Evolutionary conservation across 2,888 invertebrate genomes (phyloP).

Genomic region (Cordilura impudica): DNA sequence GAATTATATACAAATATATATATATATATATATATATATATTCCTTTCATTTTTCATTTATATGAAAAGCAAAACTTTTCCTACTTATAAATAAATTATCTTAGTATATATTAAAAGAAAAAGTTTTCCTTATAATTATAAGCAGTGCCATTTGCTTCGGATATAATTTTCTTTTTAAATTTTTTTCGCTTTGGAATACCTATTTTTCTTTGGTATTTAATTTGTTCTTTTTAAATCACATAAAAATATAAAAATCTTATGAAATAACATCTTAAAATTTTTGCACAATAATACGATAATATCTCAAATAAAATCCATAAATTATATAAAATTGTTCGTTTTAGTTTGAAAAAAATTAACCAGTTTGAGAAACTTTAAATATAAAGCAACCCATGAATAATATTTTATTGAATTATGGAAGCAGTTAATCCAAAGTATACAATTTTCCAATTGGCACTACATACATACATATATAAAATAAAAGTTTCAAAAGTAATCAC

Average conservation of each 20-base stretch:
- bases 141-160: constrained; percentile 54
- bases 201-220: constrained; percentile 3
- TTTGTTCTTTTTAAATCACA: constrained; percentile 23
- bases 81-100: constrained; percentile 43
- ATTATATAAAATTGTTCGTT: neutral
- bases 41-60: constrained; percentile 31
- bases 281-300: constrained; percentile 56
- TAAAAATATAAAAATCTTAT: constrained; percentile 19
- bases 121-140: constrained; percentile 38
- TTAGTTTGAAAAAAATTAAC: too few relatives aligned
- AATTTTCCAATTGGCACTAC: too few relatives aligned
- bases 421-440: too few relatives aligned
- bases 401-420: too few relatives aligned
- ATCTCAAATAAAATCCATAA: constrained; percentile 39
- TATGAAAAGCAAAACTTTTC: constrained; percentile 33
- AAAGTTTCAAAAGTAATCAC: too few relatives aligned
- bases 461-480: too few relatives aligned
- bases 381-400: too few relatives aligned
- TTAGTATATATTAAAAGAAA: constrained; percentile 39
- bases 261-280: constrained; percentile 35
- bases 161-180: constrained; percentile 36
- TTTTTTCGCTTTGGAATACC: constrained; percentile 30
- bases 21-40: constrained; percentile 21
- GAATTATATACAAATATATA: neutral
- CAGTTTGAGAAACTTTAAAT: too few relatives aligned